A percentile compares a stretch with the other conserved stretches of the same genome.
phyloP scores from a whole-genome alignment of 2,113 vertebrate genomes.

The Grantiella picta region DNA sequence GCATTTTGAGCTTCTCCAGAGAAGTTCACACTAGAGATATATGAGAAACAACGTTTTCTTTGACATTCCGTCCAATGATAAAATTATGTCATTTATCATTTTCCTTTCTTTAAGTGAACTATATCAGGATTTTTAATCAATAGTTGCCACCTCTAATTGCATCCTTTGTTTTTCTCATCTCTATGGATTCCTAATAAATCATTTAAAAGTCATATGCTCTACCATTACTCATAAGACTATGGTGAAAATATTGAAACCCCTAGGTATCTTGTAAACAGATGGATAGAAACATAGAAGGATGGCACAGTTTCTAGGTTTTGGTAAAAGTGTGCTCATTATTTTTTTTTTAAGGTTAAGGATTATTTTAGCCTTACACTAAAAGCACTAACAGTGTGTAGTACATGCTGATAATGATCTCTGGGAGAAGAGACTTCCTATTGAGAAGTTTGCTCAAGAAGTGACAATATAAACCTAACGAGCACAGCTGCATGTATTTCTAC shows the following conservation, averaged over 20 bases:
- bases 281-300: background rate
- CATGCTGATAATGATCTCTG: constrained; percentile 22
- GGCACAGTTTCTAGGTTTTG: background rate
- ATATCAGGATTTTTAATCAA: constrained; percentile 24
- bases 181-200: constrained; percentile 42
- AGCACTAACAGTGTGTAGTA: background rate
- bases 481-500: background rate
- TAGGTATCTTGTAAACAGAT: background rate
- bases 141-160: constrained; percentile 45
- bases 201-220: constrained; percentile 35
- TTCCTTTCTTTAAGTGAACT: constrained; percentile 6
- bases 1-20: background rate
- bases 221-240: background rate
- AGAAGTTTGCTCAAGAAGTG: constrained; percentile 3
- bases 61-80: background rate
- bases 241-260: background rate
- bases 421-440: constrained; percentile 6
- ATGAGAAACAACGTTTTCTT: background rate
- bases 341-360: constrained; percentile 15
- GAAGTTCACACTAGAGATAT: background rate
- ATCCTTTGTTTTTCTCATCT: constrained; percentile 30
- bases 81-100: constrained; percentile 26
- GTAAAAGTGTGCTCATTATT: background rate
- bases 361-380: constrained; percentile 29
- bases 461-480: background rate